Percentiles rank a stretch among this genome's conserved stretches.
phyloP scores from a whole-genome alignment of 2,888 invertebrate species.

The Ethmia dodecea region DNA sequence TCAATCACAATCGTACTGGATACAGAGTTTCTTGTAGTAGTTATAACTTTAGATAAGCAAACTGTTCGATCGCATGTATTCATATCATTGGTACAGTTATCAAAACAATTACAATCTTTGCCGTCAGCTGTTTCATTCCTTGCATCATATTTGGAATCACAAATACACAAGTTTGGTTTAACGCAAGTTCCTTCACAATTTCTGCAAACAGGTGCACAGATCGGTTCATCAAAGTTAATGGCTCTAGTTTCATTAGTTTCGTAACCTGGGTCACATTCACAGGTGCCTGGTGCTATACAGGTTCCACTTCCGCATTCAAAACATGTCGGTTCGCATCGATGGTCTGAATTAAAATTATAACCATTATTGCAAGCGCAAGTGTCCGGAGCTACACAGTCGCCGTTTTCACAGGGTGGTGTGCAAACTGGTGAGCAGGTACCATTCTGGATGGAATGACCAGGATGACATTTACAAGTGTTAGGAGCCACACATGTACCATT shows the following conservation, averaged over 20 bases:
- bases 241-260: slow-evolving; percentile 20
- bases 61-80: slow-evolving; percentile 21
- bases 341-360: slow-evolving; percentile 16
- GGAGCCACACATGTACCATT: slow-evolving; percentile 16
- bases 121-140: slow-evolving; percentile 11
- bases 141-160: slow-evolving; percentile 14
- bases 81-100: slow-evolving; percentile 14
- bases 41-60: too few species aligned
- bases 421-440: slow-evolving; percentile 14
- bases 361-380: slow-evolving; percentile 19
- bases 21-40: too few species aligned
- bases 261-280: slow-evolving; percentile 25
- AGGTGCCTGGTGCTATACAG: slow-evolving; percentile 27
- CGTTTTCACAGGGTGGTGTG: background rate
- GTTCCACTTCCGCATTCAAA: slow-evolving; percentile 27
- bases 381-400: slow-evolving; percentile 16
- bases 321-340: slow-evolving; percentile 31
- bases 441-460: slow-evolving; percentile 13
- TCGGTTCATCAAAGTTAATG: slow-evolving; percentile 34
- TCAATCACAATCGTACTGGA: too few species aligned
- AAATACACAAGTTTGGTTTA: slow-evolving; percentile 21
- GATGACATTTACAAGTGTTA: slow-evolving; percentile 17
- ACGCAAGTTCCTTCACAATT: slow-evolving; percentile 17
- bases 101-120: slow-evolving; percentile 18
- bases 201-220: slow-evolving; percentile 6